Conservation (phyloP, 2,797 vertebrate genomes). For the Netta rufina region DNA sequence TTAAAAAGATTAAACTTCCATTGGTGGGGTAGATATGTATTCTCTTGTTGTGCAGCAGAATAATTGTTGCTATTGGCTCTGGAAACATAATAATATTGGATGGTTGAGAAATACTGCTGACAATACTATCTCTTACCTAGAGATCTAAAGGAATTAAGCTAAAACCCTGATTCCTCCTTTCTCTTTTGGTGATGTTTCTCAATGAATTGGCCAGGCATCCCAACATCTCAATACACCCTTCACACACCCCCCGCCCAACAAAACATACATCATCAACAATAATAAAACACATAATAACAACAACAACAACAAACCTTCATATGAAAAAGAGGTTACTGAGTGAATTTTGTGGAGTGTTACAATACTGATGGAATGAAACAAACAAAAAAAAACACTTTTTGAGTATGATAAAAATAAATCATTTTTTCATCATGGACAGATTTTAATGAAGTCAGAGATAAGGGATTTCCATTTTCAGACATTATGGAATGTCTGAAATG, state of each 20-base stretch:
- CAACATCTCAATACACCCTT: background rate
- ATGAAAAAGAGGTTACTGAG: background rate
- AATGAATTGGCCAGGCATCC: background rate
- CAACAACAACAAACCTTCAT: background rate
- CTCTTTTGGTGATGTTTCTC: background rate
- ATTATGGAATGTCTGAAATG: background rate
- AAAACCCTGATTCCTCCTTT: background rate
- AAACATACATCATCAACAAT: background rate
- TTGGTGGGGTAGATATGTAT: rapidly evolving
- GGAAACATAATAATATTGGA: background rate
- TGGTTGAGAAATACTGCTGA: background rate
- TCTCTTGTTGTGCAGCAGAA: background rate
- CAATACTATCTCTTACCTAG: background rate
- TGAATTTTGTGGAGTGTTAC: background rate
- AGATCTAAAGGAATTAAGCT: background rate
- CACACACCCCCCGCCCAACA: background rate
- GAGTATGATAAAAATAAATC: background rate
- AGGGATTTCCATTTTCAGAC: background rate
- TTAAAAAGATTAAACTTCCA: background rate
- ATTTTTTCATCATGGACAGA: background rate
- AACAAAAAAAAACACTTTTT: background rate
- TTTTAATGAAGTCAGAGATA: background rate
- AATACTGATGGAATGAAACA: background rate
- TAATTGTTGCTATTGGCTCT: background rate
- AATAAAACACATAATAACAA: too few species aligned